Percentiles rank a stretch among this genome's conserved stretches.
These are phyloP conservation scores for Trinectes maculatus DNA, from an alignment of 2,113 vertebrate species.

Conservation along the genomic window DNA sequence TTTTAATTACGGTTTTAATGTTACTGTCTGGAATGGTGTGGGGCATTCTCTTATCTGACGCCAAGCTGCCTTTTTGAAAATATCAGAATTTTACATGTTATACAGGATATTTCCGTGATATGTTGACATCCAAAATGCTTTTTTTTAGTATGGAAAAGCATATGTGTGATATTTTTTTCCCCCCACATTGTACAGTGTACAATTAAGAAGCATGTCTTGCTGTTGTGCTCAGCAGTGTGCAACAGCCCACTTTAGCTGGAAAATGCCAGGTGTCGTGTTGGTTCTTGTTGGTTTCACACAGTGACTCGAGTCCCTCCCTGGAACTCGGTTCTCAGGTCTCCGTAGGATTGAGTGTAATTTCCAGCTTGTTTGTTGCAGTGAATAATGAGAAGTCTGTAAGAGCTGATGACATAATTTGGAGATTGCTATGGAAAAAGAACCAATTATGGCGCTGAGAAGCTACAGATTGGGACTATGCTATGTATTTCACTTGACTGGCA, in stretches of 20 bases:
- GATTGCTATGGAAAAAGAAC: conserved; percentile 64
- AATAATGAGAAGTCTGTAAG: conserved; percentile 78
- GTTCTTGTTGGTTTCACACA: conserved; percentile 81
- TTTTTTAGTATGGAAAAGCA: conserved; percentile 18
- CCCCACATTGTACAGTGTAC: conserved; percentile 26
- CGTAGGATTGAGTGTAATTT: conserved; percentile 75
- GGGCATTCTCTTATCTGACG: too few species aligned
- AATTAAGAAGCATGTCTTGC: conserved; percentile 58
- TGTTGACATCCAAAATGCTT: not conserved
- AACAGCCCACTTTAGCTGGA: conserved; percentile 70
- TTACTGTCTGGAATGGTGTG: too few species aligned
- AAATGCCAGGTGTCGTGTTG: conserved; percentile 78
- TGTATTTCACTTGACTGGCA: conserved; percentile 83
- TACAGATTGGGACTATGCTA: conserved; percentile 79
- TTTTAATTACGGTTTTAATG: too few species aligned
- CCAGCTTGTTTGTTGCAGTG: conserved; percentile 78
- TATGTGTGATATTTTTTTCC: conserved; percentile 15
- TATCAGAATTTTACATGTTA: not conserved
- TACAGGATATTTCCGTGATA: not conserved
- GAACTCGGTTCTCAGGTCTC: conserved; percentile 69
- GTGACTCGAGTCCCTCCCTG: conserved; percentile 64
- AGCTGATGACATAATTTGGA: conserved; percentile 76
- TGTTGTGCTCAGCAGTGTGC: conserved; percentile 71
- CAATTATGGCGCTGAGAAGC: conserved; percentile 66
- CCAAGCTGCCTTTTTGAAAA: conserved; percentile 5